Conservation (phyloP, 2,888 invertebrate species). For the Cephus spinipes region DNA sequence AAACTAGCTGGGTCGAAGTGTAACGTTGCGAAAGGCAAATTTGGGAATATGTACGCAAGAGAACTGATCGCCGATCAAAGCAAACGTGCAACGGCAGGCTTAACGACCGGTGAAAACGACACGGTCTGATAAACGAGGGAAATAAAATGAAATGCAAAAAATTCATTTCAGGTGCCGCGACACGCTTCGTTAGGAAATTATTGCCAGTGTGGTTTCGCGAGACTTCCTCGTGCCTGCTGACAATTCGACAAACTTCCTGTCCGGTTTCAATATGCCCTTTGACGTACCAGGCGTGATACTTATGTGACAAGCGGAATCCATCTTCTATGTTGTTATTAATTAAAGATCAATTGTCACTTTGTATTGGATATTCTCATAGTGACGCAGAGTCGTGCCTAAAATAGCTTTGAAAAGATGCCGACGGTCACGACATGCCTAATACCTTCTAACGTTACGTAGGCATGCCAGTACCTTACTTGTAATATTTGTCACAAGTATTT, state of each 20-base stretch:
- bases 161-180: neutral
- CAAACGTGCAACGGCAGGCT: neutral
- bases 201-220: neutral
- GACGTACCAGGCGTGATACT: too few relatives aligned
- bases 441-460: neutral
- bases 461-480: conserved; percentile 6
- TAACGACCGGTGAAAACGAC: neutral
- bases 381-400: neutral
- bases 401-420: neutral
- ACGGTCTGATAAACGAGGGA: neutral
- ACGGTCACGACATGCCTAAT: neutral
- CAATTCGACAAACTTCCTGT: neutral
- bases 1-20: neutral
- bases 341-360: neutral
- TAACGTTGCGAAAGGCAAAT: neutral
- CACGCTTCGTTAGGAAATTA: neutral
- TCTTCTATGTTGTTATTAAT: neutral
- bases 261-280: too few relatives aligned
- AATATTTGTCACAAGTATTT: conserved; percentile 23
- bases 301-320: too few relatives aligned
- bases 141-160: neutral
- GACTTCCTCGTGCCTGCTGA: neutral
- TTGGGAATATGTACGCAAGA: neutral
- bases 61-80: neutral
- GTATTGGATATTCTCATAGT: neutral